These are phyloP conservation scores for Muntiacus reevesi DNA, from an alignment of 2,113 vertebrate species.

Conservation along the genomic window DNA sequence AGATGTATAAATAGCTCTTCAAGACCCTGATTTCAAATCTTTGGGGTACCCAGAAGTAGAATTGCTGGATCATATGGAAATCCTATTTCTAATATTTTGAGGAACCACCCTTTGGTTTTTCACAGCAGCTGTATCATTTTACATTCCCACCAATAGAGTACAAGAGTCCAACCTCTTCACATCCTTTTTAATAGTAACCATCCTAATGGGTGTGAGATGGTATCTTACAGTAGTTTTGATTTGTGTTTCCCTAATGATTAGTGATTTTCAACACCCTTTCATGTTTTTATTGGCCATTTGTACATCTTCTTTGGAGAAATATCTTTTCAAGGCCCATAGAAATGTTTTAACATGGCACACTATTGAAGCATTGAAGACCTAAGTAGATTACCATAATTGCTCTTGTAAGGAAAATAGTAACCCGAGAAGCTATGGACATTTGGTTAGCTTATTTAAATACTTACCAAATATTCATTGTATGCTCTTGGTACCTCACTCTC, in stretches of 20 bases:
- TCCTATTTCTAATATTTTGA: background rate
- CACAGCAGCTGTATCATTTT: background rate
- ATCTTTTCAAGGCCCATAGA: background rate
- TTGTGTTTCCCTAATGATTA: background rate
- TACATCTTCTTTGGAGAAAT: background rate
- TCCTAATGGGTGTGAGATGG: background rate
- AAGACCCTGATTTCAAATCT: background rate
- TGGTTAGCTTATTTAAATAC: background rate
- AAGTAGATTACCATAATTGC: background rate
- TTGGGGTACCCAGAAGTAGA: background rate
- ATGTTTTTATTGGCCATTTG: background rate
- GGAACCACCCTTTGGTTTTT: background rate
- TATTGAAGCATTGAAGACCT: background rate
- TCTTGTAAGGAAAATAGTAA: background rate
- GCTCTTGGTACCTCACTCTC: background rate
- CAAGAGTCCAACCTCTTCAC: background rate
- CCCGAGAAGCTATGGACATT: background rate
- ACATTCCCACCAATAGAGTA: background rate
- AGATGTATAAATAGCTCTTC: background rate
- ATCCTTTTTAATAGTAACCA: background rate
- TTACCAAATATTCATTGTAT: background rate
- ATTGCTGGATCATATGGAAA: background rate
- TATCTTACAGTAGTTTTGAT: background rate
- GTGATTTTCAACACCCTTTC: background rate
- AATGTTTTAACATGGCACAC: background rate